phyloP scores from a whole-genome alignment of 2,797 vertebrate genomes.

The Myotis findleyi region DNA sequence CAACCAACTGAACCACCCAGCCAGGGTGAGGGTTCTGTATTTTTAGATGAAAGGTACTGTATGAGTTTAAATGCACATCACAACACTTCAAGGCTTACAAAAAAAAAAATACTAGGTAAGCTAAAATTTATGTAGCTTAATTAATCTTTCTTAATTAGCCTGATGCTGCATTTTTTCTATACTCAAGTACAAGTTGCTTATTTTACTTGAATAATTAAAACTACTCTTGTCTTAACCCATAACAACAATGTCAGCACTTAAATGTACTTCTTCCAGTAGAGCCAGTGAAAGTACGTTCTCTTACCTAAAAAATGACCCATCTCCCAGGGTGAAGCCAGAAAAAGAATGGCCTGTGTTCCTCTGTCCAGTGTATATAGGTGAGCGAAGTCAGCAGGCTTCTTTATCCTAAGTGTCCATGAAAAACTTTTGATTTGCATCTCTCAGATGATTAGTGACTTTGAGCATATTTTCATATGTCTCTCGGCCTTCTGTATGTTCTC shows the following conservation, averaged over 20 bases:
- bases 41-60: neutral
- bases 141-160: constrained; percentile 47
- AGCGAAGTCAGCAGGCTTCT: neutral
- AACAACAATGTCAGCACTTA: neutral
- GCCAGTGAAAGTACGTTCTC: neutral
- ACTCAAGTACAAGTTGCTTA: neutral
- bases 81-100: neutral
- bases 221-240: neutral
- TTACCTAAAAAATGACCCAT: neutral
- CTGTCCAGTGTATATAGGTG: neutral
- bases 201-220: constrained; percentile 46
- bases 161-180: neutral
- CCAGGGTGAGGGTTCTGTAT: neutral
- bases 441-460: too few relatives aligned
- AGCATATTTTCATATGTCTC: too few relatives aligned
- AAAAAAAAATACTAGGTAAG: neutral
- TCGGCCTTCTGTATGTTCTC: too few relatives aligned
- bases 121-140: neutral
- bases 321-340: constrained; percentile 35
- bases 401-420: neutral
- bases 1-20: too few relatives aligned
- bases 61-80: neutral
- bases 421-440: neutral
- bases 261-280: constrained; percentile 20
- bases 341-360: neutral